Base-by-base conservation (phyloP, 2,888 invertebrate species). In the Nebria brevicollis region DNA sequence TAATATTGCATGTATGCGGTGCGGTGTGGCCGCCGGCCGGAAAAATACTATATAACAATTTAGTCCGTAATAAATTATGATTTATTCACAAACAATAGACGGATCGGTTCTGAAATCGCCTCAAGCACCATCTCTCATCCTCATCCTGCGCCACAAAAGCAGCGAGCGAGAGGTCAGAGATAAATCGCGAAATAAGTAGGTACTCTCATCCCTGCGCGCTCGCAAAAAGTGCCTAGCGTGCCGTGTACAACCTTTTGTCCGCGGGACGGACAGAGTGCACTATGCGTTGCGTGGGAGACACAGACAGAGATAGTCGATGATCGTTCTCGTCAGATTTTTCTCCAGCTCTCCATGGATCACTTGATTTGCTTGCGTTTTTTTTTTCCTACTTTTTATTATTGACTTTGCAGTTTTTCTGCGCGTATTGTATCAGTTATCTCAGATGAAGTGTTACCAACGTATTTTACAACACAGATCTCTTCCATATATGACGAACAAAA, bases 51-150 rank as follows among this genome's bases (percentile, higher is more conserved):
- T 54, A 54, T 54, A 54, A 54, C 54, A 54, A 54, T 54, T 54
- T 54, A 54, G 54, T 54, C 13, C 13, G 54, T 54, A 54, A 54
- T 54, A 78, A 78, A 78, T 78, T 73, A 66, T 78, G 78, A 78
- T 78, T 78, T 78, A 78, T 78, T 54, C 66, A 66, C 66, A 78
- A 78, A 78, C 78, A 78, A 78, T 78, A 20, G 72, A 77, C 72
- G 77, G 74, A 78, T 74, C 54, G 72, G 78, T 78, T 78, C 77
- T 65, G 64, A 54, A 77, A 77, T 78, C 66, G 74, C 78, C 78
- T 66, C 20, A 11, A 73, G 78, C 42, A 54, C n/a, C 68, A 26
- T 26, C 20, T 68, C 20, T 68, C 20, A 20, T 20, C 68, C 20
- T 25, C 10, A 68, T n/a, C 66, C n/a, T 66, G 66, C 66, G 7